phyloP scores from a whole-genome alignment of 1,140 invertebrate species.

The Eumeta japonica region DNA sequence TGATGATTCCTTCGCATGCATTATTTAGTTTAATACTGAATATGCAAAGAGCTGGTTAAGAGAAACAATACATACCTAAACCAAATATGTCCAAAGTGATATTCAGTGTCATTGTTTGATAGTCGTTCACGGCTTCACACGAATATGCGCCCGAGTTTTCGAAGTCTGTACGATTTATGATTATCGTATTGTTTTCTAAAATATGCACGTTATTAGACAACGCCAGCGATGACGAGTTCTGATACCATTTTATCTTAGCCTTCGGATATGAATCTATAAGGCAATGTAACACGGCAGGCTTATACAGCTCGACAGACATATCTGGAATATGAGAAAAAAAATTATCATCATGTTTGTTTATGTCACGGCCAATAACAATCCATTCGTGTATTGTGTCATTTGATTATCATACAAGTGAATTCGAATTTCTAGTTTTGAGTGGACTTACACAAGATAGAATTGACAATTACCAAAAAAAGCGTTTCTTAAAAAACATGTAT shows the following conservation, averaged over 20 bases:
- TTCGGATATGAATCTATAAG: slow-evolving; percentile 21
- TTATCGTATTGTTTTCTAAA: slow-evolving; percentile 18
- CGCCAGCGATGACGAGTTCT: slow-evolving; percentile 23
- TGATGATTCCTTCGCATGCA: no score
- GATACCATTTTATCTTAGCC: slow-evolving; percentile 26
- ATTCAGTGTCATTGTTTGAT: slow-evolving; percentile 22
- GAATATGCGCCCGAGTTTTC: slow-evolving; percentile 27
- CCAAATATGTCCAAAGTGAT: slow-evolving; percentile 24
- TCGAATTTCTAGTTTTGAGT: no score
- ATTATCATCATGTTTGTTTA: no score
- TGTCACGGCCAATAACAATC: no score
- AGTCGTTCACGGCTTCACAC: slow-evolving; percentile 33
- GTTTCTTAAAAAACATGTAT: no score
- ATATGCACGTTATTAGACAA: slow-evolving; percentile 14
- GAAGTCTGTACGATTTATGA: slow-evolving; percentile 27
- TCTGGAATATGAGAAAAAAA: slow-evolving; percentile 34
- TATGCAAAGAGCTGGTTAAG: no score
- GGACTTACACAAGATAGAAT: no score
- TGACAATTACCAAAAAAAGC: no score
- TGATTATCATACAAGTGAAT: no score
- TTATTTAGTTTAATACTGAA: no score
- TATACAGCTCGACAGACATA: slow-evolving; percentile 30
- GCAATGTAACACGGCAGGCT: slow-evolving; percentile 28
- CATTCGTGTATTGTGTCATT: no score
- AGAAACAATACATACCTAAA: slow-evolving; percentile 32